Evolutionary conservation across 2,888 invertebrate genomes (phyloP).

Genomic region (Aromia moschata): DNA sequence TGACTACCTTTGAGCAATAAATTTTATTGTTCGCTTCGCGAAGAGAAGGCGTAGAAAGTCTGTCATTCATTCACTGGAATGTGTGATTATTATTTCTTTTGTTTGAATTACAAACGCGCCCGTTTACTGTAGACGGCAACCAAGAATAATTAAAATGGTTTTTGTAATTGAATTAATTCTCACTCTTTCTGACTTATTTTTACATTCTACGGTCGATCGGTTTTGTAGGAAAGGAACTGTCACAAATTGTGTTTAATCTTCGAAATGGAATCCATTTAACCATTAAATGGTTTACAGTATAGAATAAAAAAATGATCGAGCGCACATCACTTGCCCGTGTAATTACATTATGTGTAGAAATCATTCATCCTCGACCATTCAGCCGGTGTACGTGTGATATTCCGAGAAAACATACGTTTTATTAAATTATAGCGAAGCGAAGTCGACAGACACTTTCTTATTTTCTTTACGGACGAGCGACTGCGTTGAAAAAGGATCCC

Average conservation of each 20-base stretch:
- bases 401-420: neutral
- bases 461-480: neutral
- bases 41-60: conserved; percentile 10
- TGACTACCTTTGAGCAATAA: too few relatives aligned
- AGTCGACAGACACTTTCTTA: neutral
- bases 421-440: neutral
- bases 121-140: neutral
- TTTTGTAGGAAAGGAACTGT: conserved; percentile 13
- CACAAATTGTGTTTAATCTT: conserved; percentile 26
- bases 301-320: conserved; percentile 39
- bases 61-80: neutral
- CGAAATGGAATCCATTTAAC: conserved; percentile 37
- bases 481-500: too few relatives aligned
- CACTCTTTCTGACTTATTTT: conserved; percentile 9
- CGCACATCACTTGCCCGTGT: conserved; percentile 38
- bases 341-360: conserved; percentile 40
- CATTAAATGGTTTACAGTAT: conserved; percentile 34
- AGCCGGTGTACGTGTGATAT: neutral
- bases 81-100: neutral
- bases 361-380: neutral
- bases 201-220: conserved; percentile 16
- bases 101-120: neutral
- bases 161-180: conserved; percentile 18
- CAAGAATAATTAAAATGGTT: conserved; percentile 11
- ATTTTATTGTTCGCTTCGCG: neutral